Conservation (phyloP, 1,140 invertebrate species). For the Anoplophora glabripennis region DNA sequence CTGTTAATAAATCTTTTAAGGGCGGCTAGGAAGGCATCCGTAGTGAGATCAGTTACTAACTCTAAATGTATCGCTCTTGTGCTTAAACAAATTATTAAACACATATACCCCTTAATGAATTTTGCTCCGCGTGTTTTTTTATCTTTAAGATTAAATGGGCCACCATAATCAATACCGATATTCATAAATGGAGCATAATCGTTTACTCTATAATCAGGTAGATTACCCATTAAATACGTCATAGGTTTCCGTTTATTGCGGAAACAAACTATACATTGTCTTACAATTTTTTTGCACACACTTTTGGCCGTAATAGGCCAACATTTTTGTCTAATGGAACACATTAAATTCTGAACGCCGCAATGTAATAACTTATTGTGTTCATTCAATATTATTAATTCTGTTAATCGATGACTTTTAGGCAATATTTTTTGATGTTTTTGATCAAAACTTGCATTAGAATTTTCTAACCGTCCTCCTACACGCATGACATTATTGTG, state of each 20-base stretch:
- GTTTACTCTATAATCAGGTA: conserved; percentile 20
- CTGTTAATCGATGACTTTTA: conserved; percentile 17
- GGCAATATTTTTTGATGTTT: conserved; percentile 27
- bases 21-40: conserved; percentile 36
- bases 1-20: conserved; percentile 31
- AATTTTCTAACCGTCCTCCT: conserved; percentile 12
- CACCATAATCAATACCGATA: conserved; percentile 44
- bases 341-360: conserved; percentile 25
- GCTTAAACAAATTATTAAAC: conserved; percentile 12
- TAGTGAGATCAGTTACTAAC: conserved; percentile 28
- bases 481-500: conserved; percentile 21
- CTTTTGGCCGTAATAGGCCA: conserved; percentile 32
- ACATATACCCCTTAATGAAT: conserved; percentile 34
- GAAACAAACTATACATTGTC: conserved; percentile 21
- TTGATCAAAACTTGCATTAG: conserved; percentile 13
- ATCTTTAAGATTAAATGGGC: conserved; percentile 40
- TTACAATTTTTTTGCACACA: conserved; percentile 13
- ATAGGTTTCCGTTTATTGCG: conserved; percentile 7
- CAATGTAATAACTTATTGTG: conserved; percentile 40
- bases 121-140: conserved; percentile 24
- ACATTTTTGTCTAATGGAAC: conserved; percentile 18
- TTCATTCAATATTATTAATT: conserved; percentile 31
- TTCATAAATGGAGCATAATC: conserved; percentile 28
- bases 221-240: conserved; percentile 30
- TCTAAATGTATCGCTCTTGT: conserved; percentile 41